phyloP scores from a whole-genome alignment of 2,113 vertebrate species.

The Craseonycteris thonglongyai region DNA sequence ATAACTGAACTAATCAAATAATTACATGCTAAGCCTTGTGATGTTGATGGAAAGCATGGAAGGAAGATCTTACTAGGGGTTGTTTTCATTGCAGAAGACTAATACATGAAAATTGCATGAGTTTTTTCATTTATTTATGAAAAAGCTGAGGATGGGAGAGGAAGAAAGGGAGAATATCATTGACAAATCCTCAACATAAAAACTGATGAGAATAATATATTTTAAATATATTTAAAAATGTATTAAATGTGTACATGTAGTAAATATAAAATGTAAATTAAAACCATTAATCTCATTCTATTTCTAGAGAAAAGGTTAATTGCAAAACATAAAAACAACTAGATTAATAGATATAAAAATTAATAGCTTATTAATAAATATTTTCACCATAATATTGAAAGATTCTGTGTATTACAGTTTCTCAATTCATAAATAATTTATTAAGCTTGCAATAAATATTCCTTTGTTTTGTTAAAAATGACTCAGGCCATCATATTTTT shows the following conservation, averaged over 20 bases:
- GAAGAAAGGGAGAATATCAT: not conserved
- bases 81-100: not conserved
- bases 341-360: not conserved
- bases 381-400: not conserved
- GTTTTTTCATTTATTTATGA: too few relatives aligned
- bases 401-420: not conserved
- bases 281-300: not conserved
- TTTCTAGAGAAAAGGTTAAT: not conserved
- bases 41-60: not conserved
- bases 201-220: not conserved
- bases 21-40: not conserved
- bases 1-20: not conserved
- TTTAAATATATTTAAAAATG: not conserved
- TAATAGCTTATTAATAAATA: not conserved
- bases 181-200: not conserved
- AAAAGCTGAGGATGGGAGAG: not conserved
- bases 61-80: rapidly evolving
- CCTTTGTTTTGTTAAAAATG: conserved; percentile 10
- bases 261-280: not conserved
- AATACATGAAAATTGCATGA: too few relatives aligned
- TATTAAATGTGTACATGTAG: not conserved
- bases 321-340: not conserved
- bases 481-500: not conserved
- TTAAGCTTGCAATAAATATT: not conserved
- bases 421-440: not conserved